These are phyloP conservation scores for Panzeria rudis DNA, from an alignment of 2,888 invertebrate genomes.

Conservation along the genomic window DNA sequence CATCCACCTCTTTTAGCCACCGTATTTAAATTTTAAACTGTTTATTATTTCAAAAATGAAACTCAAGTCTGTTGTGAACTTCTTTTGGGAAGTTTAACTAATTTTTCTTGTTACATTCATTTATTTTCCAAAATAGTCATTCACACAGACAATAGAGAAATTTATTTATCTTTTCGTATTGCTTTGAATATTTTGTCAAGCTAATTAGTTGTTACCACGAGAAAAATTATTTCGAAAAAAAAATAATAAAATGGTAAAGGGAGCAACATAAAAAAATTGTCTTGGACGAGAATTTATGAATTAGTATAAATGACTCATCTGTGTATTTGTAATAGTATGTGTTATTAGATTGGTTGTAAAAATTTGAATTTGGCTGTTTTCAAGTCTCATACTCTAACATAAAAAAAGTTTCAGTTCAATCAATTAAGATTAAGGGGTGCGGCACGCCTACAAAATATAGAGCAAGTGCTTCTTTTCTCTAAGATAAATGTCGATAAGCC, in stretches of 20 bases:
- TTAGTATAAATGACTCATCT: not conserved
- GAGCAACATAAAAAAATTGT: not conserved
- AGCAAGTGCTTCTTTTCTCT: too few relatives aligned
- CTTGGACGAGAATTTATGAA: not conserved
- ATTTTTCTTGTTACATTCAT: slow-evolving; percentile 77
- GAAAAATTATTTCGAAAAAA: slow-evolving; percentile 7
- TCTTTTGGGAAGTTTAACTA: slow-evolving; percentile 74
- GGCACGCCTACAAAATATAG: too few relatives aligned
- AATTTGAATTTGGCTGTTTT: not conserved
- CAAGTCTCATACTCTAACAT: too few relatives aligned
- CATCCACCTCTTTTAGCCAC: slow-evolving; percentile 69
- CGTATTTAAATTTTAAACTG: slow-evolving; percentile 47
- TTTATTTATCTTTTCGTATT: slow-evolving; percentile 42
- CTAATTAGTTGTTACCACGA: slow-evolving; percentile 80
- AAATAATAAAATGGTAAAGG: not conserved
- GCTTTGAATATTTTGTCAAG: slow-evolving; percentile 78
- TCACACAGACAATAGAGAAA: slow-evolving; percentile 40
- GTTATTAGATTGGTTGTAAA: too few relatives aligned
- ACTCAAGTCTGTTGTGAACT: slow-evolving; percentile 77
- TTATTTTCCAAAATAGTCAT: slow-evolving; percentile 63
- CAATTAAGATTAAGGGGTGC: too few relatives aligned
- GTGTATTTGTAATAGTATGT: not conserved
- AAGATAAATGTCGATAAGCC: too few relatives aligned
- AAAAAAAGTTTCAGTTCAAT: too few relatives aligned
- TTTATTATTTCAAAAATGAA: slow-evolving; percentile 8